Evolutionary conservation across 1,140 invertebrate species (phyloP).

Genomic region (Lucilia cuprina): DNA sequence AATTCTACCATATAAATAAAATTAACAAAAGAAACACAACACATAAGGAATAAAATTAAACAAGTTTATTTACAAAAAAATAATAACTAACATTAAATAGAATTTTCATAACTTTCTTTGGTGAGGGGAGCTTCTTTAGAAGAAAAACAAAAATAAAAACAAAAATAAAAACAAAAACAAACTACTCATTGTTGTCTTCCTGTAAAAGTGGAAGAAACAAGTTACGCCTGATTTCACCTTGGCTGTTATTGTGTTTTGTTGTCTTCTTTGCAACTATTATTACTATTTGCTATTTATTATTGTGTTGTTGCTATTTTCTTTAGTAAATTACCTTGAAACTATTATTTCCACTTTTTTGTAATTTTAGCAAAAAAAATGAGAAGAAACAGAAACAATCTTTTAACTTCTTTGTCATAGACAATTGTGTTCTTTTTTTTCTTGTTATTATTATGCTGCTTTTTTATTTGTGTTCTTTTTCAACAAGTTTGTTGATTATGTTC

Average conservation of each 20-base stretch:
- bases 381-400: background rate
- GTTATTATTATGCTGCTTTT: background rate
- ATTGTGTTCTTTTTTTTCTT: background rate
- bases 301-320: background rate
- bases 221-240: conserved; percentile 23
- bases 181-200: background rate
- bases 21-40: background rate
- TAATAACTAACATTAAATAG: background rate
- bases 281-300: background rate
- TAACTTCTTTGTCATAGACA: background rate
- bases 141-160: no score
- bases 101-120: background rate
- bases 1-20: background rate
- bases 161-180: no score
- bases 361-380: background rate
- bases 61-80: background rate
- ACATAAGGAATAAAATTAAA: background rate
- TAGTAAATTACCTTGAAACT: conserved; percentile 23
- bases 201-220: background rate
- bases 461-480: background rate
- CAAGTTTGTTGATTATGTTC: background rate
- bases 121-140: background rate
- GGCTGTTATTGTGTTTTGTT: background rate
- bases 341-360: conserved; percentile 4
- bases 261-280: background rate